Base-by-base conservation (phyloP, 2,888 invertebrate species). In the Pseudeuparius sepicola region DNA sequence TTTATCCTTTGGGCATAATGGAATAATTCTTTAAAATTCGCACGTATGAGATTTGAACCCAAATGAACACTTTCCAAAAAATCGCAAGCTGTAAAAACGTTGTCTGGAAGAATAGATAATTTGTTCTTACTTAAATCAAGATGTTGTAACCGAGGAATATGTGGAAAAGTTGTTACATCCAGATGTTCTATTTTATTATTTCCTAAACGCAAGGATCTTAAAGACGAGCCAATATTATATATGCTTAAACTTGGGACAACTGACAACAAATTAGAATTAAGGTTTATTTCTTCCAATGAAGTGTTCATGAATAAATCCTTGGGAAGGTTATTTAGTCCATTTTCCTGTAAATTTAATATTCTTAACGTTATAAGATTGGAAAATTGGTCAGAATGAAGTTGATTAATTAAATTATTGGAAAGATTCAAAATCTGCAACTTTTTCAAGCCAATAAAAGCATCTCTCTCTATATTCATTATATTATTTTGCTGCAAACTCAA, bases 1-100 rank as follows among this genome's bases (percentile, higher is more conserved):
- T 83, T 76, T 44, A 90, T 69, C 54, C 81, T 79, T 34, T 84
- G 86, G 31, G 87, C 74, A 61, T 87, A 86, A 56, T 88, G 81
- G 56, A 89, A 85, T 31, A 89, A 70, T 62, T 89, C 87, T 55
- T 86, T 85, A 56, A 86, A 78, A 65, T 86, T 86, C 41, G 88
- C 84, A 49, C 86, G 78, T 42, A 89, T 66, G 18, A 76, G 73
- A 64, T 89, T 89, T 46, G 73, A 75, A 47, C 85, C 81, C 31
- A 90, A 67, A 63, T 89, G 86, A 51, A 90, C 66, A 50, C 76
- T 75, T 47, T 88, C 75, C 41, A 88, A 65, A 46, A 79, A 78
- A 26, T 79, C 78, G 34, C 89, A 69, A 53, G 84, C 82, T 14
- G 81, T 81, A 59, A 90, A 89, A 12, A 87, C 86, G 58, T 87